Evolutionary conservation across 2,888 invertebrate species (phyloP).

Genomic region (Oscheius sp.): DNA sequence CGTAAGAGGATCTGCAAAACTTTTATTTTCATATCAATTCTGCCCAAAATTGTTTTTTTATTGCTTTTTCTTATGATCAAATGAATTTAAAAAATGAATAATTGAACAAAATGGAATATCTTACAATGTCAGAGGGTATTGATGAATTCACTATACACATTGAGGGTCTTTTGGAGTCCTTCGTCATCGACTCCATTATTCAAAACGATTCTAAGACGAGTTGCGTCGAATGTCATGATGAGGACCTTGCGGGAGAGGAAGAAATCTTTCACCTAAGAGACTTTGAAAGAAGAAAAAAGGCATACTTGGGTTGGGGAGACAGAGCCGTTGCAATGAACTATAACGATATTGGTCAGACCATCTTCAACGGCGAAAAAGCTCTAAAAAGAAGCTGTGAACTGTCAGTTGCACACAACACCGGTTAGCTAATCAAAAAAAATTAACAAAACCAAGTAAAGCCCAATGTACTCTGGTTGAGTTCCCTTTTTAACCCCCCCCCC

Average conservation of each 20-base stretch:
- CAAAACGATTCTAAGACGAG: constrained; percentile 55
- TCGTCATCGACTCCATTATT: constrained; percentile 54
- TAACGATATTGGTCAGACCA: constrained; percentile 59
- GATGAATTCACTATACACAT: constrained; percentile 40
- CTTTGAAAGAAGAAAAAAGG: too few species aligned
- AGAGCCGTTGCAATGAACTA: constrained; percentile 50
- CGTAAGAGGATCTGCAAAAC: too few species aligned
- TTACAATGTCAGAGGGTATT: neutral
- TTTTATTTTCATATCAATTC: too few species aligned
- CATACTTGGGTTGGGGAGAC: constrained; percentile 44
- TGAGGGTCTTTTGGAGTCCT: constrained; percentile 44
- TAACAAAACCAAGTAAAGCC: too few species aligned
- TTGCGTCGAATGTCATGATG: constrained; percentile 59
- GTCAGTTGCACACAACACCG: neutral
- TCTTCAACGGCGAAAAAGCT: constrained; percentile 42
- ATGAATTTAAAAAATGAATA: neutral
- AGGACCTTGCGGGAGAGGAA: constrained; percentile 52
- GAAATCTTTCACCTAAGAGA: constrained; percentile 39
- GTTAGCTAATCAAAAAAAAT: too few species aligned
- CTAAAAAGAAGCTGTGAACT: constrained; percentile 29
- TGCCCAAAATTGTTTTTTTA: too few species aligned
- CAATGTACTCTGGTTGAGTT: too few species aligned
- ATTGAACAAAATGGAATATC: neutral
- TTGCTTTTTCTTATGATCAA: too few species aligned
- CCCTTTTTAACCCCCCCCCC: too few species aligned